Conservation (phyloP, 2,888 invertebrate genomes). For the Sturmia bella region DNA sequence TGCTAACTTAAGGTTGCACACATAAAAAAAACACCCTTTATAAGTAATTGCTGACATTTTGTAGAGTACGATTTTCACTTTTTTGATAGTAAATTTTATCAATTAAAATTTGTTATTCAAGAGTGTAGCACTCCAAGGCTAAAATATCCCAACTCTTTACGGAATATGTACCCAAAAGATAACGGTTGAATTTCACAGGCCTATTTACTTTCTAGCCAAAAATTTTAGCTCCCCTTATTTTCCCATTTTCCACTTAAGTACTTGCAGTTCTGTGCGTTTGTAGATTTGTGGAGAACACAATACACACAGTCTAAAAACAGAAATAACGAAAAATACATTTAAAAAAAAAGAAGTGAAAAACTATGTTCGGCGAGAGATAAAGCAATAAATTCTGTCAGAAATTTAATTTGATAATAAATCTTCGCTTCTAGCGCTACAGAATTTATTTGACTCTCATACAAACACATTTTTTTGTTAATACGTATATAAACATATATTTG, state of each 20-base stretch:
- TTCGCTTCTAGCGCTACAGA: constrained; percentile 82
- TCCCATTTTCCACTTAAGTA: constrained; percentile 15
- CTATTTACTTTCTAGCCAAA: background rate
- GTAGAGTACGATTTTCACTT: too few species aligned
- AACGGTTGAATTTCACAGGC: background rate
- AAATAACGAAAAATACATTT: constrained; percentile 62
- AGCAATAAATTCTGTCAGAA: constrained; percentile 83
- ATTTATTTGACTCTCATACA: constrained; percentile 80
- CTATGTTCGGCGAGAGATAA: constrained; percentile 82
- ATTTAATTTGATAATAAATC: constrained; percentile 83
- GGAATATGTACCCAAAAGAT: too few species aligned
- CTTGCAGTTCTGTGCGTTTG: constrained; percentile 36
- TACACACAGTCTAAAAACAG: constrained; percentile 57
- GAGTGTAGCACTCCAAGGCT: too few species aligned
- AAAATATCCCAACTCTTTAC: too few species aligned
- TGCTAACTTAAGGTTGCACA: too few species aligned
- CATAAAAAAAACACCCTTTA: too few species aligned
- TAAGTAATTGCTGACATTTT: too few species aligned
- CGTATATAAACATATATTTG: constrained; percentile 46
- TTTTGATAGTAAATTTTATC: too few species aligned
- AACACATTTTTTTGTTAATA: constrained; percentile 45
- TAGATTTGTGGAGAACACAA: constrained; percentile 47
- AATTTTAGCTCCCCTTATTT: constrained; percentile 1
- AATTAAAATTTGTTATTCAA: too few species aligned
- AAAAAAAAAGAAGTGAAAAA: constrained; percentile 79